A percentile compares a stretch with the other conserved stretches of the same genome.
phyloP scores from a whole-genome alignment of 2,113 vertebrate species.

The Alethe diademata region DNA sequence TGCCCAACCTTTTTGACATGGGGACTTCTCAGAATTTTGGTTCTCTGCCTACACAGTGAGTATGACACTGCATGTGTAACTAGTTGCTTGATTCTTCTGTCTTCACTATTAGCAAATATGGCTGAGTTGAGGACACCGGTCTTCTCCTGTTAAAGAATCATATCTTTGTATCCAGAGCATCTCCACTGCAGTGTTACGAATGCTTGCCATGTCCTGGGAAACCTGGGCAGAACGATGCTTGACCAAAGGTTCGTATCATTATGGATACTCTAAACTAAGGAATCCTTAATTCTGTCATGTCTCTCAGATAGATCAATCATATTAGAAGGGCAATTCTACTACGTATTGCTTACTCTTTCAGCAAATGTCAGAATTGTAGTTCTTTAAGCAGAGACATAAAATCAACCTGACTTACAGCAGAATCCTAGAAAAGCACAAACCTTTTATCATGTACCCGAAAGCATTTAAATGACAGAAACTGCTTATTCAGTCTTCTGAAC shows the following conservation, averaged over 20 bases:
- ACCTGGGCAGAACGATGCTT: not conserved
- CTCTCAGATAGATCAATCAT: not conserved
- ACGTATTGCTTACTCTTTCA: not conserved
- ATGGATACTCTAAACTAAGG: not conserved
- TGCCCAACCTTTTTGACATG: not conserved
- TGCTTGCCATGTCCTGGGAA: not conserved
- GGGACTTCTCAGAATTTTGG: not conserved
- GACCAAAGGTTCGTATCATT: not conserved
- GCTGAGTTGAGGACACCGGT: not conserved
- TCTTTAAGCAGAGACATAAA: not conserved
- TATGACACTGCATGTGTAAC: not conserved
- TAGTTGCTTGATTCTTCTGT: not conserved
- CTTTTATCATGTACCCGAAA: not conserved
- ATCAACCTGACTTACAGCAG: not conserved
- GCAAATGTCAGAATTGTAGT: not conserved
- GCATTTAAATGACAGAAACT: not conserved
- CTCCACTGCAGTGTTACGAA: not conserved
- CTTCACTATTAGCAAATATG: not conserved
- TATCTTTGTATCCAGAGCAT: not conserved
- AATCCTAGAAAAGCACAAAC: not conserved
- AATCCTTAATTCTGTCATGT: not conserved
- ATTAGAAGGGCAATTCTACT: not conserved
- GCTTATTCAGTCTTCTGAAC: not conserved
- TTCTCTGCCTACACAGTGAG: not conserved
- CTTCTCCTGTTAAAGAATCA: not conserved